Conservation (phyloP, 2,113 vertebrate species). For the Labeo rohita region DNA sequence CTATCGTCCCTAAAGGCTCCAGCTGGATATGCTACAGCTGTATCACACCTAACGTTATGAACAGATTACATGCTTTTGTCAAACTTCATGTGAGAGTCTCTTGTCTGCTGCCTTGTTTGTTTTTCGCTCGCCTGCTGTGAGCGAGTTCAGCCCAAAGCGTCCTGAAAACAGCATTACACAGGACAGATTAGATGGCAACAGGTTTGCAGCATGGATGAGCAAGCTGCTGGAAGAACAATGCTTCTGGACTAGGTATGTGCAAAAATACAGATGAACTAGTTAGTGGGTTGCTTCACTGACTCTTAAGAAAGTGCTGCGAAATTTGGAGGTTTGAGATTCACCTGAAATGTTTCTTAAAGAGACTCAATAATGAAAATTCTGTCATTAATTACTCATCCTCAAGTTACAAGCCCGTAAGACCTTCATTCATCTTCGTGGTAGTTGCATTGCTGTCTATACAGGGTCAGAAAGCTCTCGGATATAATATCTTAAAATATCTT, state of each 20-base stretch:
- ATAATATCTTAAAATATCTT: too few species aligned
- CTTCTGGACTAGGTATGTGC: not conserved
- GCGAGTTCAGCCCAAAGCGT: not conserved
- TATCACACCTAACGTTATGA: not conserved
- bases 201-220: not conserved
- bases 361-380: too few species aligned
- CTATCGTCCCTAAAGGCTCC: not conserved
- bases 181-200: conserved; percentile 10
- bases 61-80: conserved; percentile 18
- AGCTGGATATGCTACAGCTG: not conserved
- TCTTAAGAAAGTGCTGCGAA: not conserved
- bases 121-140: not conserved
- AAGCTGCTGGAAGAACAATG: not conserved
- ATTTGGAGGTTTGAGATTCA: not conserved
- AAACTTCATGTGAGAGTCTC: not conserved
- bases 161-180: not conserved
- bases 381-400: too few species aligned
- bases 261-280: not conserved
- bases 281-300: not conserved
- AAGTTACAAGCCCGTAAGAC: too few species aligned
- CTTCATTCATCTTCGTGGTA: too few species aligned
- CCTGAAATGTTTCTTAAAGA: not conserved
- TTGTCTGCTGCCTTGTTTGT: conserved; percentile 12
- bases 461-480: too few species aligned
- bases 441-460: too few species aligned